A percentile compares a stretch with the other conserved stretches of the same genome.
phyloP scores from a whole-genome alignment of 1,140 invertebrate genomes.

The Drusus annulatus region DNA sequence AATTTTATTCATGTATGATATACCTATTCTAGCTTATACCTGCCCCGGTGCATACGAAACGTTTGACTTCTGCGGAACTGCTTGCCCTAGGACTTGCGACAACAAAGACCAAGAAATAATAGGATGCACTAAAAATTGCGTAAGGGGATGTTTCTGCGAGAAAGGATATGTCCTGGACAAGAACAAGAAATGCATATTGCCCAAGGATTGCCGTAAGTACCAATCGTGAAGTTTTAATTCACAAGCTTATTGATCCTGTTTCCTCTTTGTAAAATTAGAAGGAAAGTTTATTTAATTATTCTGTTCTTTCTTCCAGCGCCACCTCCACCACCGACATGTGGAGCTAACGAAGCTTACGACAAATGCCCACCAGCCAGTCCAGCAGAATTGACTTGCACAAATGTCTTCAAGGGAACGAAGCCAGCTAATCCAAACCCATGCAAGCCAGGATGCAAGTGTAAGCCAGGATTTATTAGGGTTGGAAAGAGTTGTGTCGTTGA shows the following conservation, averaged over 20 bases:
- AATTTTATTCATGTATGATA: not conserved
- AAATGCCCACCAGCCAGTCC: not conserved
- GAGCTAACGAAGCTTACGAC: not conserved
- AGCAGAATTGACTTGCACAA: not conserved
- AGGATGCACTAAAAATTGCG: not conserved
- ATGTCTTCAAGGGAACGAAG: not conserved
- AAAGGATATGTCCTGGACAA: not conserved
- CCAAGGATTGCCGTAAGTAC: constrained; percentile 9
- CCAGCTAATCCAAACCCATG: not conserved
- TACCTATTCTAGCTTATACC: not conserved
- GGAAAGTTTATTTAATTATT: too few species aligned
- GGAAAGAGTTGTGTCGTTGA: not conserved
- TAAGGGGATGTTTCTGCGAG: constrained; percentile 16
- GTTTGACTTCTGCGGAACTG: constrained; percentile 3
- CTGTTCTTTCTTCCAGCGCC: too few species aligned
- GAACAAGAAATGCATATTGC: not conserved
- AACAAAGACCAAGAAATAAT: not conserved
- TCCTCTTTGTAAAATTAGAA: too few species aligned
- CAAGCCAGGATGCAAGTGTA: not conserved
- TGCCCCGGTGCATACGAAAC: not conserved
- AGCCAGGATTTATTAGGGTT: not conserved
- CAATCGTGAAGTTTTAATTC: too few species aligned
- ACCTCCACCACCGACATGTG: not conserved
- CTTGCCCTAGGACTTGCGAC: constrained; percentile 16
- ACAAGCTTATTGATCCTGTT: too few species aligned